These are phyloP conservation scores for Trichogramma dendrolimi DNA, from an alignment of 2,888 invertebrate species.

Conservation along the genomic window DNA sequence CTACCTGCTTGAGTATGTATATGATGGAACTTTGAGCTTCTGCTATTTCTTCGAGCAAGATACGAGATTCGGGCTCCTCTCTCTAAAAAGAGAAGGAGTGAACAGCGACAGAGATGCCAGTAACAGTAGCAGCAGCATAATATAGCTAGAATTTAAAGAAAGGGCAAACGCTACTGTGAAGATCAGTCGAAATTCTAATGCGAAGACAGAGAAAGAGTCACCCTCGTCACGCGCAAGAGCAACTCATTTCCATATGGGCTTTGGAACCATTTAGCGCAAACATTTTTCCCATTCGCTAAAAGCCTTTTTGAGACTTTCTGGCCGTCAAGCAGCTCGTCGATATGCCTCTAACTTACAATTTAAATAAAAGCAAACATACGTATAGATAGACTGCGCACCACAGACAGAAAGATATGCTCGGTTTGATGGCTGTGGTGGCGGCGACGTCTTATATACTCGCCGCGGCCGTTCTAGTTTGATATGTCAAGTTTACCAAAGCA, in stretches of 20 bases:
- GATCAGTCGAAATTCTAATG: constrained; percentile 31
- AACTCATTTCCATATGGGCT: constrained; percentile 48
- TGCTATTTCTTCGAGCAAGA: neutral
- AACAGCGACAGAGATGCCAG: no score
- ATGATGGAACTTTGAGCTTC: neutral
- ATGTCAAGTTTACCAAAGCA: no score
- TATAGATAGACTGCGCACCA: constrained; percentile 24
- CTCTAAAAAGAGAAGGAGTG: no score
- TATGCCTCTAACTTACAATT: constrained; percentile 50
- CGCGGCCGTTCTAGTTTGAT: no score
- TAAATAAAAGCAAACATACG: constrained; percentile 53
- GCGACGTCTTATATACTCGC: neutral
- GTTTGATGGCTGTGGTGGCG: neutral
- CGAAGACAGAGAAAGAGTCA: constrained; percentile 25
- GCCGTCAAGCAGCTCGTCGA: constrained; percentile 22
- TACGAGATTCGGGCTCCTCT: no score
- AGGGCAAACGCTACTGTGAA: constrained; percentile 34
- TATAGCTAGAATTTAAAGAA: constrained; percentile 6
- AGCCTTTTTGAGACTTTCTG: constrained; percentile 34
- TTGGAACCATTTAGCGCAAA: constrained; percentile 48
- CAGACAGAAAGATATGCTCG: no score
- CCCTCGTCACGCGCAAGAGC: constrained; percentile 18
- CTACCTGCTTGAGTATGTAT: constrained; percentile 13
- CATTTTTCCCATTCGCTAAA: constrained; percentile 47
- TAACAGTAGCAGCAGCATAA: no score